Percentiles rank a stretch among this genome's conserved stretches.
These are phyloP conservation scores for Erethizon dorsatum DNA, from an alignment of 2,797 vertebrate species.

Conservation along the genomic window DNA sequence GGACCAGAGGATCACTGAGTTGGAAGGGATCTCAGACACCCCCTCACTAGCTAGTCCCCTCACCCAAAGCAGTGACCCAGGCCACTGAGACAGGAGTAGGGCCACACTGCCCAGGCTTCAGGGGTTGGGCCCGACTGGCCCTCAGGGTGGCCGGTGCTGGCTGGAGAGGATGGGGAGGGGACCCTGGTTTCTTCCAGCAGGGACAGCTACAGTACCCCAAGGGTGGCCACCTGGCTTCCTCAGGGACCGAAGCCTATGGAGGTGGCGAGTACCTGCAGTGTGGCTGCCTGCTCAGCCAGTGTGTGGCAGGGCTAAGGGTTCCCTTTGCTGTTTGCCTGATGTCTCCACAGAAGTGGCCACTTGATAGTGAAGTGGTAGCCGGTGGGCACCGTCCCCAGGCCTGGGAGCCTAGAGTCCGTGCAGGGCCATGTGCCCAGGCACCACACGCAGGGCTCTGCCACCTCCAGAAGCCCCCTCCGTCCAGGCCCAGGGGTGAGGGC, in stretches of 20 bases:
- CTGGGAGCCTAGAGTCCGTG: background rate
- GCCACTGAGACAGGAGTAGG: background rate
- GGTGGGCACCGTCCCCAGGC: rapidly evolving
- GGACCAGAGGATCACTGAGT: rapidly evolving
- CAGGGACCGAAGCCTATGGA: background rate
- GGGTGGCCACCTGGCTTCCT: background rate
- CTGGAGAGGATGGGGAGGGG: background rate
- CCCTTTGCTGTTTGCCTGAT: background rate
- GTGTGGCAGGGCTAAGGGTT: background rate
- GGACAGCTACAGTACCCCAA: rapidly evolving
- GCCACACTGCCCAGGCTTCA: too few relatives aligned
- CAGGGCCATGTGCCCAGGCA: background rate
- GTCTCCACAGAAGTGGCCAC: background rate
- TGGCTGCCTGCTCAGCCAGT: background rate
- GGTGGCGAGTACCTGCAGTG: background rate
- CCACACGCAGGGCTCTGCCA: background rate
- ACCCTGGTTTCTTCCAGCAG: background rate
- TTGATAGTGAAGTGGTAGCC: background rate
- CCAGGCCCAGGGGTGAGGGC: background rate
- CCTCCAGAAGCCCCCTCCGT: background rate
- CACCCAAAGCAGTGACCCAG: background rate
- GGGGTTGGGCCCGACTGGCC: background rate
- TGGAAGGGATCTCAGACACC: background rate
- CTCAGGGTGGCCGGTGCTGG: background rate
- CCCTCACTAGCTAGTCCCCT: background rate